Evolutionary conservation across 2,113 vertebrate species (phyloP).

Genomic region (Ochotona princeps): DNA sequence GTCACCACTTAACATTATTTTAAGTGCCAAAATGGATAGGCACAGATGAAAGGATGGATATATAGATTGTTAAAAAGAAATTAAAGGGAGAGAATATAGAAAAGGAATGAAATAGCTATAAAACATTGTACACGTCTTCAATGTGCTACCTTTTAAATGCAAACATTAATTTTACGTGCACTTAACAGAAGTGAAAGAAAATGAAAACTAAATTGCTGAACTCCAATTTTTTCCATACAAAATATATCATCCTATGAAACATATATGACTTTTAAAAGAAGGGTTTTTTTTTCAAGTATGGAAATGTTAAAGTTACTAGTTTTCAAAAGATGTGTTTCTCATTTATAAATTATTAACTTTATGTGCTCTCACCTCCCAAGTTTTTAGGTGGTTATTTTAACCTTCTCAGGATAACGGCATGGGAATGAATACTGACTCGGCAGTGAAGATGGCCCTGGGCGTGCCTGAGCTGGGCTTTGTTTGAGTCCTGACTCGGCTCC

Average conservation of each 20-base stretch:
- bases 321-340: slow-evolving; percentile 7
- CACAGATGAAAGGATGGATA: slow-evolving; percentile 24
- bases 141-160: slow-evolving; percentile 13
- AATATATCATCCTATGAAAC: slow-evolving; percentile 29
- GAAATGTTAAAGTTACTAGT: not conserved
- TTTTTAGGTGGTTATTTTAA: slow-evolving; percentile 43
- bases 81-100: slow-evolving; percentile 17
- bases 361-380: not conserved
- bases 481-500: too few relatives aligned
- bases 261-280: slow-evolving; percentile 1
- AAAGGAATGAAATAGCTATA: slow-evolving; percentile 21
- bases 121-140: slow-evolving; percentile 6
- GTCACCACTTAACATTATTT: slow-evolving; percentile 32
- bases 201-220: slow-evolving; percentile 22
- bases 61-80: slow-evolving; percentile 27
- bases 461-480: too few relatives aligned
- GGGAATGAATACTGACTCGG: too few relatives aligned
- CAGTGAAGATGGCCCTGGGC: too few relatives aligned
- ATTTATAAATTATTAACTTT: slow-evolving; percentile 3
- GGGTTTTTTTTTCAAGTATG: not conserved
- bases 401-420: not conserved
- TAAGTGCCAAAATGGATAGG: slow-evolving; percentile 36
- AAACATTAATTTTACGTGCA: slow-evolving; percentile 47
- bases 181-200: slow-evolving; percentile 45
- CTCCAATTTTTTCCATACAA: not conserved